Evolutionary conservation across 2,888 invertebrate species (phyloP).

Genomic region (Gibbula magus): DNA sequence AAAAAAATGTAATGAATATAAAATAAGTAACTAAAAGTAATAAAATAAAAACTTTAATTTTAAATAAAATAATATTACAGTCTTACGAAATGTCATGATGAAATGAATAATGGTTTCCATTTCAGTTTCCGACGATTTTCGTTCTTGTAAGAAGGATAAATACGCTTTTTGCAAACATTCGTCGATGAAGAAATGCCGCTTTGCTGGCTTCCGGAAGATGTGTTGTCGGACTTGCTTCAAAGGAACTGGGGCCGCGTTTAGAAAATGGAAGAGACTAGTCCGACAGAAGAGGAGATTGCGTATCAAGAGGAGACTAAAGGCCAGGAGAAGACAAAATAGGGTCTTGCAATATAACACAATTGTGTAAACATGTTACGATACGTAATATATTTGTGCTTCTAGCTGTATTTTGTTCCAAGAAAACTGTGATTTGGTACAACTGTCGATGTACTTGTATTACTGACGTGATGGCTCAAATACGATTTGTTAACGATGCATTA

Average conservation of each 20-base stretch:
- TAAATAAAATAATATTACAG: no score
- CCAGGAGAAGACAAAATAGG: not conserved
- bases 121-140: slow-evolving; percentile 17
- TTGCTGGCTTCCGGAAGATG: slow-evolving; percentile 39
- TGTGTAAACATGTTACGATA: not conserved
- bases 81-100: no score
- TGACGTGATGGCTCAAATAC: no score
- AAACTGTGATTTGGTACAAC: not conserved
- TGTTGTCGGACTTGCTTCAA: slow-evolving; percentile 45
- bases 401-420: not conserved
- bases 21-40: no score
- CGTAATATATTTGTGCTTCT: not conserved
- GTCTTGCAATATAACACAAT: not conserved
- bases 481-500: no score
- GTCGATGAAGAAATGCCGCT: slow-evolving; percentile 36
- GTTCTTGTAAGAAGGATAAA: slow-evolving; percentile 33
- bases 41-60: no score
- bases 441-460: no score
- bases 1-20: no score
- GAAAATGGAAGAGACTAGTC: not conserved
- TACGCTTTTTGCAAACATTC: slow-evolving; percentile 39
- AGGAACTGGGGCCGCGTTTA: slow-evolving; percentile 29
- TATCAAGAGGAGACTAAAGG: not conserved
- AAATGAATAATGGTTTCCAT: not conserved
- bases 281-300: not conserved